phyloP scores from a whole-genome alignment of 2,797 vertebrate species.

The Oreortyx pictus region DNA sequence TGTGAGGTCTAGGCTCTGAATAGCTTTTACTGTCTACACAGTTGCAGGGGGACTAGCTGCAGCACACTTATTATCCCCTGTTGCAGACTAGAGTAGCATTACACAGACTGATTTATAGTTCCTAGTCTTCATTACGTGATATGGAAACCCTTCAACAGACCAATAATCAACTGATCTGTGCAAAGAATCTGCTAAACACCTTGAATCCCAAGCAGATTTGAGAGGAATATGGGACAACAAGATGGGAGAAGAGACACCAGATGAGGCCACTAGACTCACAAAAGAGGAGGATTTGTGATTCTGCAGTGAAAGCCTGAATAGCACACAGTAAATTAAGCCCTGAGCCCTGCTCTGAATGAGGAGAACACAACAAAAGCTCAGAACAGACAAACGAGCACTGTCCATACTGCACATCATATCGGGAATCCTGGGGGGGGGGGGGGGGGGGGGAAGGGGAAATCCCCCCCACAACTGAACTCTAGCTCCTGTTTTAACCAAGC shows the following conservation, averaged over 20 bases:
- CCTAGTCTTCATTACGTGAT: background rate
- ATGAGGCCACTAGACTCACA: conserved; percentile 15
- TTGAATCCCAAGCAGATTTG: background rate
- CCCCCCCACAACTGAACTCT: background rate
- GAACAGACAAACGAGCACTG: background rate
- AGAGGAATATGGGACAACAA: background rate
- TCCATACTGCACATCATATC: background rate
- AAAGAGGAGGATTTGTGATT: conserved; percentile 18
- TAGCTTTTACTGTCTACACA: background rate
- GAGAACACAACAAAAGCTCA: conserved; percentile 33
- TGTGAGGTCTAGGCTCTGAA: background rate
- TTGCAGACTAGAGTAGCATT: background rate
- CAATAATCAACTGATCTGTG: background rate
- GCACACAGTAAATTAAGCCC: conserved; percentile 32
- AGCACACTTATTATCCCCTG: background rate
- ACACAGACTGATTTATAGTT: background rate
- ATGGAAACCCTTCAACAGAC: background rate
- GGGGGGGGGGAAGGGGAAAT: background rate
- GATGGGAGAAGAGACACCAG: background rate
- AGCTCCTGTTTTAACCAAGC: background rate
- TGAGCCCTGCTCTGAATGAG: conserved; percentile 35
- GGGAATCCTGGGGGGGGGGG: background rate
- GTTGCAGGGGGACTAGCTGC: background rate
- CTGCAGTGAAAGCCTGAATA: background rate
- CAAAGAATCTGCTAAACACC: background rate